Percentiles rank a stretch among this genome's conserved stretches.
phyloP scores from a whole-genome alignment of 2,113 vertebrate species.

The Phalacrocorax carbo region DNA sequence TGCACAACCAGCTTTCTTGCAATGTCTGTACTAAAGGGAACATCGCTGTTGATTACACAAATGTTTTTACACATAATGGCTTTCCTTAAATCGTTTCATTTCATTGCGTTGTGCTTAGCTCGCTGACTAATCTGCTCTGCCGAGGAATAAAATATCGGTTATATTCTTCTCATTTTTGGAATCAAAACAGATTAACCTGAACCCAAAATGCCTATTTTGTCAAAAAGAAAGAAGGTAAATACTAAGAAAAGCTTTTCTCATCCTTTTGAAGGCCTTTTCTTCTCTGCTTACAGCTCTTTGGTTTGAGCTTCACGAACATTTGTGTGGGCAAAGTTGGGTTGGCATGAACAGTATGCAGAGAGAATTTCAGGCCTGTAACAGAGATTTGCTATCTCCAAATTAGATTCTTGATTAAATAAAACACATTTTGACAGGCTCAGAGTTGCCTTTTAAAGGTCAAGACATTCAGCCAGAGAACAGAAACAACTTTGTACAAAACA shows the following conservation, averaged over 20 bases:
- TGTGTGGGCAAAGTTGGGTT: neutral
- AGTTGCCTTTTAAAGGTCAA: constrained; percentile 26
- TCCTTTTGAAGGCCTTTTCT: neutral
- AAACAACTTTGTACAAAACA: neutral
- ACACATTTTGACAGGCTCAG: neutral
- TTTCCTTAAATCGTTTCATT: neutral
- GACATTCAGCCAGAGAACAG: neutral
- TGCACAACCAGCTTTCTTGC: neutral
- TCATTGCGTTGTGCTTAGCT: neutral
- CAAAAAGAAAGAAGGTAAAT: neutral
- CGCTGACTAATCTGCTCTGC: neutral
- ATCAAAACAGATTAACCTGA: neutral
- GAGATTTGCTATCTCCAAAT: neutral
- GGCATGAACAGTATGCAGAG: neutral
- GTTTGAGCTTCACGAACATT: neutral
- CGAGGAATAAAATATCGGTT: neutral
- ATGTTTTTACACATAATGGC: neutral
- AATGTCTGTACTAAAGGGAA: neutral
- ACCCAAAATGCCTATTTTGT: neutral
- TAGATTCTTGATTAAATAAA: constrained; percentile 24
- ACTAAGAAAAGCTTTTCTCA: neutral
- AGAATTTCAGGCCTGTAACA: neutral
- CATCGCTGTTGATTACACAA: neutral
- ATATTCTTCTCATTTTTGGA: neutral
- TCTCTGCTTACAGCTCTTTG: neutral